These are phyloP conservation scores for Aptenodytes patagonicus DNA, from an alignment of 2,113 vertebrate species.

Conservation along the genomic window DNA sequence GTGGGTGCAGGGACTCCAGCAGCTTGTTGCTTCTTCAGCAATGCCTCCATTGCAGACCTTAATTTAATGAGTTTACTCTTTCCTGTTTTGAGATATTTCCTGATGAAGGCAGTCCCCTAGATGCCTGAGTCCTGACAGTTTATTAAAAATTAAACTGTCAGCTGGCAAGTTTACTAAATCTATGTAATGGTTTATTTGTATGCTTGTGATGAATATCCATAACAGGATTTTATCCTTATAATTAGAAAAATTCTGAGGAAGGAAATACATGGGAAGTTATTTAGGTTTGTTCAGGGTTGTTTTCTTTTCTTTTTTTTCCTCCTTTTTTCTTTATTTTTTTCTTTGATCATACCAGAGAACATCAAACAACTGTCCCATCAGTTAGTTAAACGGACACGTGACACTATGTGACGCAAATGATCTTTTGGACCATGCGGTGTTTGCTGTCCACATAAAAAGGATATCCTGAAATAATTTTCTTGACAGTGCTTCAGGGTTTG, in stretches of 20 bases:
- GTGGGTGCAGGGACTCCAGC: neutral
- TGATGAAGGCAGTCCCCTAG: neutral
- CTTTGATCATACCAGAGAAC: neutral
- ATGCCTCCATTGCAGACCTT: neutral
- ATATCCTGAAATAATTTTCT: neutral
- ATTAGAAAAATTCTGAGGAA: neutral
- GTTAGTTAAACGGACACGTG: neutral
- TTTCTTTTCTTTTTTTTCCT: neutral
- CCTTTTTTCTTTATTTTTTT: neutral
- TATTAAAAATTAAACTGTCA: constrained; percentile 11
- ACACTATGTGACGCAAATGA: neutral
- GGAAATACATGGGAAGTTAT: neutral
- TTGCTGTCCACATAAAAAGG: neutral
- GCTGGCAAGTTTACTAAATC: neutral
- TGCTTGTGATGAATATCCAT: neutral
- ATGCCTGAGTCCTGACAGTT: neutral
- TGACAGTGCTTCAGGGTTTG: neutral
- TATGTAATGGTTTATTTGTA: constrained; percentile 1
- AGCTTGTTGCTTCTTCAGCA: neutral
- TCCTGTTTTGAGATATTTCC: neutral
- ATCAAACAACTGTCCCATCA: neutral
- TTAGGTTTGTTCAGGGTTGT: neutral
- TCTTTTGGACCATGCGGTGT: neutral
- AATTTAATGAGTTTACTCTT: neutral
- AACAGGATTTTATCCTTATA: neutral